A percentile compares a stretch with the other conserved stretches of the same genome.
These are phyloP conservation scores for Rhopalosiphum padi DNA, from an alignment of 1,140 invertebrate species.

Conservation along the genomic window DNA sequence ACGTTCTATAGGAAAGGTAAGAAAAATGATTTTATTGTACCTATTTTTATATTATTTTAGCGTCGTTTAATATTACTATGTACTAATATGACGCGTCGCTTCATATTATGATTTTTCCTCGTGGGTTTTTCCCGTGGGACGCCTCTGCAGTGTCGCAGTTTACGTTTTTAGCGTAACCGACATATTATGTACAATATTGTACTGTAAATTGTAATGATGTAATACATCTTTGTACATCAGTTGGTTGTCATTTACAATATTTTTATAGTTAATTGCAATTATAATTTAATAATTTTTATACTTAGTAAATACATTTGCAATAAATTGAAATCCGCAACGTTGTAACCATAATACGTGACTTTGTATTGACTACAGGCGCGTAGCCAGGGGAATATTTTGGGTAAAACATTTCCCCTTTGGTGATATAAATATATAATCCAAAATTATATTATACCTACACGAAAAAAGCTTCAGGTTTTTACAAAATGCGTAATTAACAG, in stretches of 20 bases:
- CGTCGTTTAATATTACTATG: background rate
- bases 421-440: too few relatives aligned
- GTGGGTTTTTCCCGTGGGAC: background rate
- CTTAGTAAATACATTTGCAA: background rate
- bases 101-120: background rate
- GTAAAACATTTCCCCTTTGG: too few relatives aligned
- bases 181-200: too few relatives aligned
- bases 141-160: background rate
- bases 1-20: background rate
- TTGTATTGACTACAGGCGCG: background rate
- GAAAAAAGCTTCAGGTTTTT: too few relatives aligned
- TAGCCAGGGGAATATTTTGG: too few relatives aligned
- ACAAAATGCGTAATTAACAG: too few relatives aligned
- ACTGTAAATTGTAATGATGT: background rate
- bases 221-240: background rate
- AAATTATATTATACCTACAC: too few relatives aligned
- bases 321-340: background rate
- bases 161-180: background rate
- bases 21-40: background rate
- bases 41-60: background rate
- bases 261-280: background rate
- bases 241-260: background rate
- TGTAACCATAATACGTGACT: background rate
- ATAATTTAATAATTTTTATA: background rate
- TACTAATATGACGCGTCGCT: background rate